Percentiles rank a stretch among this genome's conserved stretches.
Conservation (phyloP, 2,113 vertebrate species). For the Orthonyx spaldingii region DNA sequence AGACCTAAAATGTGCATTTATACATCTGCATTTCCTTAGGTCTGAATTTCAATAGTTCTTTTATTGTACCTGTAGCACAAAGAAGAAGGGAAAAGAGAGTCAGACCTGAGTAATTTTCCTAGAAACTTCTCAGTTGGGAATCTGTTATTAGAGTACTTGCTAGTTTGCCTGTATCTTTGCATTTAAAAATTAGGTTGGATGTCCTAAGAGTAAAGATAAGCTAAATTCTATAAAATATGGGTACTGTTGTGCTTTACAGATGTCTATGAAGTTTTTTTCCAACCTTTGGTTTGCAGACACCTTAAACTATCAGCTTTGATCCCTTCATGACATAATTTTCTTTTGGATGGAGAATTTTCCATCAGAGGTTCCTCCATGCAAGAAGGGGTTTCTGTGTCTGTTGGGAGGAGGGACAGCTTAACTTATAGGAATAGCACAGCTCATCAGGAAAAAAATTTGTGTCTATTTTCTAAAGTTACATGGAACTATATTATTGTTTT, state of each 20-base stretch:
- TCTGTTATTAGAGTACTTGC: neutral
- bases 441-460: neutral
- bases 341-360: neutral
- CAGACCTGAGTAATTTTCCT: neutral
- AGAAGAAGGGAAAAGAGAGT: neutral
- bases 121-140: fast-evolving
- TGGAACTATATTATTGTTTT: neutral
- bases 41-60: neutral
- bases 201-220: neutral
- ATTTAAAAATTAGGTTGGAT: neutral
- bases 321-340: neutral
- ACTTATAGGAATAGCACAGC: neutral
- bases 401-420: neutral
- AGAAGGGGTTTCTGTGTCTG: neutral
- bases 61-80: neutral
- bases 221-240: neutral
- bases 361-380: neutral
- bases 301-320: neutral
- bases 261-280: neutral
- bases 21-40: neutral
- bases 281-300: neutral
- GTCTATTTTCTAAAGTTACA: neutral
- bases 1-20: neutral
- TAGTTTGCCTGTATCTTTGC: neutral
- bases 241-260: neutral